Evolutionary conservation across 1,140 invertebrate species (phyloP).

Genomic region (Caenorhabditis brenneri): DNA sequence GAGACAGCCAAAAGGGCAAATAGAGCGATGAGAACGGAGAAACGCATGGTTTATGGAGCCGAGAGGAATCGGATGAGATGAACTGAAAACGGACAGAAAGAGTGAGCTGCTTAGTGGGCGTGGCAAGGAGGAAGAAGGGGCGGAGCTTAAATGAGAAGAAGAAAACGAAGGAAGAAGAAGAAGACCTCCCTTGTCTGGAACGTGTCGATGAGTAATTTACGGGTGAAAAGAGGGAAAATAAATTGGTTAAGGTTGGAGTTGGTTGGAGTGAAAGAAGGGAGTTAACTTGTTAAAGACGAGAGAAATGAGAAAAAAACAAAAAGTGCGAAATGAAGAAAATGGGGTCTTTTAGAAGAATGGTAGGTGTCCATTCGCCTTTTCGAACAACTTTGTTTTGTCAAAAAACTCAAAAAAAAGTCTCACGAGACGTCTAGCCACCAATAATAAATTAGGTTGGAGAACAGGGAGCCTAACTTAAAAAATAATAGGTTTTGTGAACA

Average conservation of each 20-base stretch:
- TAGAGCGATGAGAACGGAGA: slow-evolving; percentile 27
- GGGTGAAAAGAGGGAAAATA: neutral
- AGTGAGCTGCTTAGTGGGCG: neutral
- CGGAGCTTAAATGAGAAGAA: neutral
- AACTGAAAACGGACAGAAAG: neutral
- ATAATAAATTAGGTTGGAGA: neutral
- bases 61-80: neutral
- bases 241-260: neutral
- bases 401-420: neutral
- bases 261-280: neutral
- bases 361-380: neutral
- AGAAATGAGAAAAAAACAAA: neutral
- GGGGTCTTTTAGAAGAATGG: neutral
- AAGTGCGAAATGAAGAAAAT: neutral
- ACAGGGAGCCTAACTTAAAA: too few relatives aligned
- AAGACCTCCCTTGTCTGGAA: slow-evolving; percentile 9
- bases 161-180: neutral
- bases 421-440: neutral
- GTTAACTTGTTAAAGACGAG: neutral
- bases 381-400: neutral
- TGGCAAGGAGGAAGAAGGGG: neutral
- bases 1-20: slow-evolving; percentile 11
- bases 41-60: slow-evolving; percentile 2
- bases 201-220: slow-evolving; percentile 33
- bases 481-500: too few relatives aligned